phyloP scores from a whole-genome alignment of 2,888 invertebrate genomes.

The Megalurothrips usitatus region DNA sequence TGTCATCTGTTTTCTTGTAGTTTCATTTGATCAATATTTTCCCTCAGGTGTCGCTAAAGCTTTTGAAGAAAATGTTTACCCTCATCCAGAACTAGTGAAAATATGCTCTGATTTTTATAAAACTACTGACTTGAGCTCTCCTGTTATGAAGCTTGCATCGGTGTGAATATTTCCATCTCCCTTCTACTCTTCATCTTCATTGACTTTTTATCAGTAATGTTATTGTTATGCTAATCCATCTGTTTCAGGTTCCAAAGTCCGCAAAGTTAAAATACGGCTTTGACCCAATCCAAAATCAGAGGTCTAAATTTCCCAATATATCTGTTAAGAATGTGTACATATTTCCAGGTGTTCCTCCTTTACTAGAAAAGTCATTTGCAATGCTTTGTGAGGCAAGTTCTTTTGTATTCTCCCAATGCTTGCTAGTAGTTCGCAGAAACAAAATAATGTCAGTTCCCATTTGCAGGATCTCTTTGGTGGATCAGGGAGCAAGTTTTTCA shows the following conservation, averaged over 20 bases:
- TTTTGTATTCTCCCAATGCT: not conserved
- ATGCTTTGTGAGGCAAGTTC: not conserved
- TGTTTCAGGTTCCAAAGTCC: not conserved
- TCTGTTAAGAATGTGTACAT: constrained; percentile 4
- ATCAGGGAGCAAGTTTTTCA: not conserved
- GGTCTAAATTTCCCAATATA: not conserved
- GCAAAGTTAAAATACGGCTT: not conserved
- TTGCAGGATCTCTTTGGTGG: not conserved
- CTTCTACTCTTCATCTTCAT: not conserved
- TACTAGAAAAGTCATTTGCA: not conserved
- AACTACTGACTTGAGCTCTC: not conserved
- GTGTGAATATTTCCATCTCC: not conserved
- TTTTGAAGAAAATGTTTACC: not conserved
- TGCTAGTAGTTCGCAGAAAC: not conserved
- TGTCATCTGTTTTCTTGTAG: too few species aligned
- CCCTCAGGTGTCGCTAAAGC: not conserved
- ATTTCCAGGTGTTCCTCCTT: not conserved
- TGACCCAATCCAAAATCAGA: not conserved
- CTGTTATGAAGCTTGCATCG: not conserved
- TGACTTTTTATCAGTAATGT: not conserved
- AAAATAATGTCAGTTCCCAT: not conserved
- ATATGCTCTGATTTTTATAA: not conserved
- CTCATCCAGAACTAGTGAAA: constrained; percentile 10
- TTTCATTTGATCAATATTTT: not conserved
- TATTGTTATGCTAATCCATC: not conserved